Evolutionary conservation across 2,797 vertebrate genomes (phyloP), one percentile per base, ranked within the genome.

Genomic region (Anomalospiza imberbis): DNA sequence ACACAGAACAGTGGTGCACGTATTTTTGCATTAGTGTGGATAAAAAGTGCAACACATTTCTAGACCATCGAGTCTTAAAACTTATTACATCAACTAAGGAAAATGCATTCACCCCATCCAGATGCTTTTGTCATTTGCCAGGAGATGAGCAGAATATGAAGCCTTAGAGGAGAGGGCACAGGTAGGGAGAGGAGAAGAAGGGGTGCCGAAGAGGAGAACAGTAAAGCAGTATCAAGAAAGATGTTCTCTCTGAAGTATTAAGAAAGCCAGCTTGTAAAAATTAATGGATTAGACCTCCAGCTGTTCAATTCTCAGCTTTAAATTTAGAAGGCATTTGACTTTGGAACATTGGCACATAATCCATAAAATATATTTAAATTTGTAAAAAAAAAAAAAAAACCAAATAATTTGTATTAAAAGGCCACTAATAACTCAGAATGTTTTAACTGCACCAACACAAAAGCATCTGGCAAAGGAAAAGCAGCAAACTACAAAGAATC

Each of bases 171-270:
- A 58, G 74, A 68, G 42, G 38, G 73, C 18, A 22, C 3, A 47
- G 58, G 19, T 3, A 6, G 28, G 42, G 55, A 70, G 55, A 55
- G 0, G 5, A 81, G 67, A 40, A 82, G 85, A 90, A 76, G 78
- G 70, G 68, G 66, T 65, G 68, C 73, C 34, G 63, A 65, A 66
- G 87, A 83, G 71, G 51, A 53, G 48, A 89, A 76, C 17, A 70
- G 84, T 51, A 55, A 47, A 77, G 77, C 77, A 65, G 1, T 57
- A 94, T 50, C 83, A 70, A 25, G n/a, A 61, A 48, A 78, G 77
- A 93, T 81, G 85, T 47, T 96, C 94, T 86, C 96, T 97, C 78
- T 91, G 95, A 96, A 97, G 94, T 82, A 74, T 83, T 88, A 81
- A 63, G 91, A 92, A 82, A 95, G 84, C 57, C 96, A 92, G 76